Evolutionary conservation across 2,113 vertebrate genomes (phyloP), one percentile per base, ranked within the genome.

Genomic region (Rousettus leschenaultii): DNA sequence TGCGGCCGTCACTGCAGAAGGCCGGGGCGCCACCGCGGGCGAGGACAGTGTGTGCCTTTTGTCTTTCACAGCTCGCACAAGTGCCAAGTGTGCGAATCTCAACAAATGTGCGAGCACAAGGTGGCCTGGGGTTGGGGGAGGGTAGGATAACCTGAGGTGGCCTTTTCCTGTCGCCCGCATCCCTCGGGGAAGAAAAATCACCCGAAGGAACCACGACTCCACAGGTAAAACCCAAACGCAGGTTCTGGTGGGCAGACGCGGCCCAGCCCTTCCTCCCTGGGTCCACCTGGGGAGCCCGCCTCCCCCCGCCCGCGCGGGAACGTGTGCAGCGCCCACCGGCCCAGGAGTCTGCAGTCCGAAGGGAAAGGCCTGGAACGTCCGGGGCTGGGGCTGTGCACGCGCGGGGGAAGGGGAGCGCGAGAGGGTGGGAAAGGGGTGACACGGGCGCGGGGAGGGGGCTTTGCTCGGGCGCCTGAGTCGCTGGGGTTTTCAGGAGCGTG

Each of bases 291-390:
- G 35, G 61, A 53, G 4, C 45, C 30, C 70, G n/a, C 28, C 8
- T 13, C 38, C 70, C 21, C 0, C n/a, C 84, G 74, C 38, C 14
- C 15, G n/a, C n/a, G n/a, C 68, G 6, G 51, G 6, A 33, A 68
- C 0, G 5, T 2, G 8, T 16, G 21, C 51, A n/a, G 0, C 63
- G 57, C 45, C 66, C 2, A 19, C 38, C n/a, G 15, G 43, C 19
- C 61, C 14, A 51, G 48, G 48, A 51, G 48, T 15, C 35, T 30
- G 40, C 7, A 5, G 1, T 21, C 33, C 2, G 13, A 35, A 0
- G 24, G 93, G 61, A 77, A 84, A 40, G 48, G 33, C 43, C 30
- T 26, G 28, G 35, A 21, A 22, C 26, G 38, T 24, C 48, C 30
- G 0, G 28, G 9, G 40, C 65, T 10, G 0, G 71, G 0, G 15